Conservation (phyloP, 2,113 vertebrate genomes). For the Corydoras maculifer region DNA sequence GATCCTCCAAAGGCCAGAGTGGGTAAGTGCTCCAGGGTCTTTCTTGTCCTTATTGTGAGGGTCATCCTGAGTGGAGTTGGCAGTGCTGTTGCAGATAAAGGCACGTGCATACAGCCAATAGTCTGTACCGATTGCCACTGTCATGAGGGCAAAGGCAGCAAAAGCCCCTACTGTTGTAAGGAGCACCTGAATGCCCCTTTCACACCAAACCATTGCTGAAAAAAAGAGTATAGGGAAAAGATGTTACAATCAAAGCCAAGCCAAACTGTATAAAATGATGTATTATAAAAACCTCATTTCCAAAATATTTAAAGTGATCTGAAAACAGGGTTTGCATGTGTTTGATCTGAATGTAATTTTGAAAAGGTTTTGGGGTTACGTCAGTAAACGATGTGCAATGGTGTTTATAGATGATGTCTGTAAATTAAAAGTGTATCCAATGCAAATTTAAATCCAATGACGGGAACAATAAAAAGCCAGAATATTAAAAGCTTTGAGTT, state of each 20-base stretch:
- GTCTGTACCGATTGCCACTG: conserved; percentile 88
- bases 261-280: not conserved
- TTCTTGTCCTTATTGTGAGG: conserved; percentile 76
- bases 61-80: conserved; percentile 76
- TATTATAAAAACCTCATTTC: too few relatives aligned
- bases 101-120: conserved; percentile 91
- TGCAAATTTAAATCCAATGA: too few relatives aligned
- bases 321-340: too few relatives aligned
- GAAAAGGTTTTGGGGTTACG: too few relatives aligned
- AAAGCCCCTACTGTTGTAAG: conserved; percentile 88
- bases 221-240: not conserved
- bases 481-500: too few relatives aligned
- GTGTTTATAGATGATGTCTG: too few relatives aligned
- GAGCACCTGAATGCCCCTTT: conserved; percentile 83
- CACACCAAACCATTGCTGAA: conserved; percentile 79
- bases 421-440: too few relatives aligned
- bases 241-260: not conserved
- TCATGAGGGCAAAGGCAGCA: conserved; percentile 87
- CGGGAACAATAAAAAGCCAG: too few relatives aligned
- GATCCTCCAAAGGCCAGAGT: conserved; percentile 90
- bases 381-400: too few relatives aligned
- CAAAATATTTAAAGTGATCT: too few relatives aligned
- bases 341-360: too few relatives aligned
- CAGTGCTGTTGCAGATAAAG: conserved; percentile 87
- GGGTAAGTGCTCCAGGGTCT: conserved; percentile 83